Evolutionary conservation across 30 jellyfish, hydroid and myxozoan species (phyloP).

Genomic region (Morbakka virulenta): DNA sequence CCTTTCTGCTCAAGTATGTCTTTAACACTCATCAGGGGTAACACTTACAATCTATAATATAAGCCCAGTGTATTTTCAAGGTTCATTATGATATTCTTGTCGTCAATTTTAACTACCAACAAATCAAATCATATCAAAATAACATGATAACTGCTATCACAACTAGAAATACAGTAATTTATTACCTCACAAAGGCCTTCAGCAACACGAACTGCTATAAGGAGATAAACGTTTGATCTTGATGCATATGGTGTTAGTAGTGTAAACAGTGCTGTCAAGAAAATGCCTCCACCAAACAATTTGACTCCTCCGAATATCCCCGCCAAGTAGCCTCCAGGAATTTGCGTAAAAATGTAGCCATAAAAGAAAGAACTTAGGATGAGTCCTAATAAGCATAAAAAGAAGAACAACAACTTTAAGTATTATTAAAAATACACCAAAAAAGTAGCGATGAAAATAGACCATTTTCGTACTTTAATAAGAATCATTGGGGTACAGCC

Average conservation of each 20-base stretch:
- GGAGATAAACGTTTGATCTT: slow-evolving; percentile 53
- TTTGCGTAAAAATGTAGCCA: slow-evolving; percentile 93
- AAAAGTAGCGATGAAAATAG: not conserved
- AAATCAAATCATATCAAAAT: too few relatives aligned
- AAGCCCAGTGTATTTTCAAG: too few relatives aligned
- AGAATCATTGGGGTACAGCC: too few relatives aligned
- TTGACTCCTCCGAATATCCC: slow-evolving; percentile 88
- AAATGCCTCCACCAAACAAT: slow-evolving; percentile 90
- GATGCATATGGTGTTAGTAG: slow-evolving; percentile 92
- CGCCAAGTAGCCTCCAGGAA: slow-evolving; percentile 98
- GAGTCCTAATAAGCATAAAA: slow-evolving; percentile 46
- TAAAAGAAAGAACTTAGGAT: slow-evolving; percentile 88
- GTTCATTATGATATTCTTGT: too few relatives aligned
- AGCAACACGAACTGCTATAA: slow-evolving; percentile 67
- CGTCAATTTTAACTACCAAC: too few relatives aligned
- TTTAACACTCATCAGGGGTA: too few relatives aligned
- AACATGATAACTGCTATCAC: too few relatives aligned
- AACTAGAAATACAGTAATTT: too few relatives aligned
- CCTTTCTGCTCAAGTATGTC: too few relatives aligned
- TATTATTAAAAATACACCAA: not conserved
- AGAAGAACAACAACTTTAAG: not conserved
- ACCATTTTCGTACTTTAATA: too few relatives aligned
- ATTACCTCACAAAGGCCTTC: slow-evolving; percentile 95
- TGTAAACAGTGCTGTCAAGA: slow-evolving; percentile 92
- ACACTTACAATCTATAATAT: too few relatives aligned